Percentiles rank a stretch among this genome's conserved stretches.
Evolutionary conservation across 2,888 invertebrate species (phyloP).

Genomic region (Cylindroiulus punctatus): DNA sequence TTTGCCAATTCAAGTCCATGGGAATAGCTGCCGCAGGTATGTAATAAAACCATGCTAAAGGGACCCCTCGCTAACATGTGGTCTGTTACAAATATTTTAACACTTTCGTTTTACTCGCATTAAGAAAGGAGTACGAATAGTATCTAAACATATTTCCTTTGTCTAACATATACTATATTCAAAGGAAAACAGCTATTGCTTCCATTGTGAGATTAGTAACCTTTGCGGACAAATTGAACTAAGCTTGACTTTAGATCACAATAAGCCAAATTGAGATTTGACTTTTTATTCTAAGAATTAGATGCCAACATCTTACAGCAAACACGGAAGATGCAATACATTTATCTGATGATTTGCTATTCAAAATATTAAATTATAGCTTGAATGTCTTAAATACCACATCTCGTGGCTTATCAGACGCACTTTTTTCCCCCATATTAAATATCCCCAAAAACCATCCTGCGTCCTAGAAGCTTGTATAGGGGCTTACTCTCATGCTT

Average conservation of each 20-base stretch:
- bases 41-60: not conserved
- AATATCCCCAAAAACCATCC: too few relatives aligned
- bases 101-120: not conserved
- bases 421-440: too few relatives aligned
- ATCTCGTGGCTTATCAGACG: too few relatives aligned
- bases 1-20: not conserved
- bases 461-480: too few relatives aligned
- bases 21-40: slow-evolving; percentile 10
- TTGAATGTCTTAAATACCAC: too few relatives aligned
- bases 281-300: not conserved
- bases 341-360: not conserved
- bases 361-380: too few relatives aligned
- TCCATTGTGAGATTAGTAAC: not conserved
- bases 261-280: too few relatives aligned
- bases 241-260: not conserved
- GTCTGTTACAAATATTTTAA: not conserved
- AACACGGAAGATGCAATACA: not conserved
- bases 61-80: not conserved
- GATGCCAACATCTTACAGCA: not conserved
- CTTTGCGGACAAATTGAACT: not conserved
- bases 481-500: too few relatives aligned
- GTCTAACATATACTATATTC: not conserved
- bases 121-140: not conserved
- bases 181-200: not conserved
- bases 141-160: not conserved